phyloP scores from a whole-genome alignment of 2,888 invertebrate genomes.

The Habroteleia sp. region DNA sequence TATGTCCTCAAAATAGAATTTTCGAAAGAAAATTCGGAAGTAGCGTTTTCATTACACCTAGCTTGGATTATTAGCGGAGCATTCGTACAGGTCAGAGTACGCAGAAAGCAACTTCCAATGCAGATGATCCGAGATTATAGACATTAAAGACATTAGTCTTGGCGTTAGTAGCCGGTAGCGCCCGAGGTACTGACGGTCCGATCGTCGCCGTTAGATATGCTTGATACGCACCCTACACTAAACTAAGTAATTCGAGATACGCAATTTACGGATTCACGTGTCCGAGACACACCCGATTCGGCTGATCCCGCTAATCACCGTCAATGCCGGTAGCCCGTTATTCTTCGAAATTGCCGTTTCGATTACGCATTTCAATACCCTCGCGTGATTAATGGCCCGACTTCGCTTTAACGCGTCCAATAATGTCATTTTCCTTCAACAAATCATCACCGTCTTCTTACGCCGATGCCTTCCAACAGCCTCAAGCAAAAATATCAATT shows the following conservation, averaged over 20 bases:
- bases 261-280: slow-evolving; percentile 68
- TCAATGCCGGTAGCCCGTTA: slow-evolving; percentile 53
- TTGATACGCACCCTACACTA: slow-evolving; percentile 57
- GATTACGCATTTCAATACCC: slow-evolving; percentile 35
- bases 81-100: slow-evolving; percentile 42
- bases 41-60: slow-evolving; percentile 35
- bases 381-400: slow-evolving; percentile 33
- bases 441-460: neutral
- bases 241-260: slow-evolving; percentile 71
- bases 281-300: slow-evolving; percentile 41
- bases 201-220: slow-evolving; percentile 56
- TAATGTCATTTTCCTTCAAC: slow-evolving; percentile 15
- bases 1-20: too few relatives aligned
- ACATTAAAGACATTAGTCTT: slow-evolving; percentile 79
- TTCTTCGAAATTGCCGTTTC: slow-evolving; percentile 39
- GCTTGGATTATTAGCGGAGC: slow-evolving; percentile 37
- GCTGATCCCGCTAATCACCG: slow-evolving; percentile 45
- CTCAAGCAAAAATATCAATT: too few relatives aligned
- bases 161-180: slow-evolving; percentile 63
- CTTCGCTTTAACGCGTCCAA: slow-evolving; percentile 8
- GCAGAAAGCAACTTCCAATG: slow-evolving; percentile 66
- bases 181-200: slow-evolving; percentile 49
- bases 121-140: slow-evolving; percentile 79
- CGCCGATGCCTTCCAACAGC: neutral
- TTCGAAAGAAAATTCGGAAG: too few relatives aligned